Percentiles rank a stretch among this genome's conserved stretches.
These are phyloP conservation scores for Meloidogyne exigua DNA, from an alignment of 1,140 invertebrate genomes.

Conservation along the genomic window DNA sequence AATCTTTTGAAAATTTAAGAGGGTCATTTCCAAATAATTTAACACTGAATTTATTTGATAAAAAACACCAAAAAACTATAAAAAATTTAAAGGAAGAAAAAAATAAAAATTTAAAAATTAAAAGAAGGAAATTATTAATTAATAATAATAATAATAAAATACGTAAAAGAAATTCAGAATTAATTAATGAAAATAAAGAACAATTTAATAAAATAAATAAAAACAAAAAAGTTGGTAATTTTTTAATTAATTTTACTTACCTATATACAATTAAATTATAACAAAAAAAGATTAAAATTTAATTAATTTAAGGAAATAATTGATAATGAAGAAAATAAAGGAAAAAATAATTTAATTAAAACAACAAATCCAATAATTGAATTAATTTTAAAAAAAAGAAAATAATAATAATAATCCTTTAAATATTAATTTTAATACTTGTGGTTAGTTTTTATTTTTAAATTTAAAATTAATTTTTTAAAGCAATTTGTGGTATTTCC, in stretches of 20 bases:
- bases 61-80: not conserved
- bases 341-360: not conserved
- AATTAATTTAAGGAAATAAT: not conserved
- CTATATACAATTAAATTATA: too few relatives aligned
- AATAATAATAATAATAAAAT: slow-evolving; percentile 6
- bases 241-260: too few relatives aligned
- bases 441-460: not conserved
- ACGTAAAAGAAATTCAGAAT: not conserved
- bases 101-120: not conserved
- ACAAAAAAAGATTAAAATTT: too few relatives aligned
- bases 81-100: not conserved
- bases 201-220: too few relatives aligned
- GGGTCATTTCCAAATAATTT: not conserved
- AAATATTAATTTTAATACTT: slow-evolving; percentile 6
- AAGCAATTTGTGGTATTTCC: slow-evolving; percentile 32
- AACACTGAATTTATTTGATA: not conserved
- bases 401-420: not conserved
- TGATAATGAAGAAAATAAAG: not conserved
- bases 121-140: slow-evolving; percentile 14
- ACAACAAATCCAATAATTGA: not conserved
- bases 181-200: not conserved
- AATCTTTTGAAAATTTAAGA: too few relatives aligned
- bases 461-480: slow-evolving; percentile 4
- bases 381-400: slow-evolving; percentile 3
- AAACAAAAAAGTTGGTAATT: too few relatives aligned